Evolutionary conservation across 2,797 vertebrate species (phyloP).

Genomic region (Meda fulgida): DNA sequence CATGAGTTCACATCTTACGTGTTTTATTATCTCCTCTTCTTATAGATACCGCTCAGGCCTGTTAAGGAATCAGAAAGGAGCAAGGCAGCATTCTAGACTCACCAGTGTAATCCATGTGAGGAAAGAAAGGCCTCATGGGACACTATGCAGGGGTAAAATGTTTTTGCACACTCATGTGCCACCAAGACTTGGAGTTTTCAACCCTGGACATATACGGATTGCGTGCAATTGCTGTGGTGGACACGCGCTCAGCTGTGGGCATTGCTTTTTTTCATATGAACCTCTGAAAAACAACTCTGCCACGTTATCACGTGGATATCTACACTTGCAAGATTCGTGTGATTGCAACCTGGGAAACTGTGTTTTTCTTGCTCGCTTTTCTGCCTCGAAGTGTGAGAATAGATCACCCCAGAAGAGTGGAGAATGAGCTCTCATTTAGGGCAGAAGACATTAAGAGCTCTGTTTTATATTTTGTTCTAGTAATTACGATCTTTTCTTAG

Average conservation of each 20-base stretch:
- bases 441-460: constrained; percentile 50
- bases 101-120: constrained; percentile 15
- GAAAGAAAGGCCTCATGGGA: constrained; percentile 42
- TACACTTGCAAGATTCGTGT: constrained; percentile 22
- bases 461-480: constrained; percentile 45
- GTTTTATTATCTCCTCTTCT: constrained; percentile 14
- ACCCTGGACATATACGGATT: neutral
- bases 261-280: neutral
- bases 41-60: constrained; percentile 23
- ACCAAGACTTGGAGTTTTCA: constrained; percentile 11
- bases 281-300: constrained; percentile 46
- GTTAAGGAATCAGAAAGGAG: neutral
- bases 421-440: constrained; percentile 55
- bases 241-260: neutral
- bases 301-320: constrained; percentile 34
- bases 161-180: constrained; percentile 39
- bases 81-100: constrained; percentile 2
- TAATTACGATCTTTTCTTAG: constrained; percentile 60
- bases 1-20: neutral
- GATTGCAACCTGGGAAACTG: constrained; percentile 25
- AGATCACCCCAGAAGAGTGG: constrained; percentile 32
- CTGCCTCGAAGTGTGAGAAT: constrained; percentile 9
- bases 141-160: constrained; percentile 50
- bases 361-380: neutral
- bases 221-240: neutral